Percentiles rank a stretch among this genome's conserved stretches.
Evolutionary conservation across 2,113 vertebrate genomes (phyloP).

Genomic region (Sturnus vulgaris): DNA sequence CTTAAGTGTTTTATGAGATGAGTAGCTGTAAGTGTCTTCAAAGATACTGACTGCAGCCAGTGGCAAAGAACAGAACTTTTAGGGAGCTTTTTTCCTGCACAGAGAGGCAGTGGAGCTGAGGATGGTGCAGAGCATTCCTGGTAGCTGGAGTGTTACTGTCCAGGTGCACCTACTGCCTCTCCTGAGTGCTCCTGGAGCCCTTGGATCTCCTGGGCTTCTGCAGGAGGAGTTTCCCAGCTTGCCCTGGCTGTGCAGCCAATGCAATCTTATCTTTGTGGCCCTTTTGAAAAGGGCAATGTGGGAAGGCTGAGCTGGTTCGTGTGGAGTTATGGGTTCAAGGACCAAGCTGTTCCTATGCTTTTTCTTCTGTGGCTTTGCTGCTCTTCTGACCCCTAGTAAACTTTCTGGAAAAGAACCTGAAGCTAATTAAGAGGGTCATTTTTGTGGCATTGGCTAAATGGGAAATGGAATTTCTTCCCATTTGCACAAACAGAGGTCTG

Average conservation of each 20-base stretch:
- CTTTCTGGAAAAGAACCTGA: not conserved
- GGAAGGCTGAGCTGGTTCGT: not conserved
- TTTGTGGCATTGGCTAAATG: not conserved
- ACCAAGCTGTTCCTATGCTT: not conserved
- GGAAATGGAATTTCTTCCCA: not conserved
- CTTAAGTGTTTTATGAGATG: not conserved
- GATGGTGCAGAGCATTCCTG: not conserved
- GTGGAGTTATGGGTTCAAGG: not conserved
- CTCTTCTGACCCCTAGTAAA: not conserved
- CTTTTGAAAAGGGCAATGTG: fast-evolving
- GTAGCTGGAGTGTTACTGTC: too few relatives aligned
- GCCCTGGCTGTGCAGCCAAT: not conserved
- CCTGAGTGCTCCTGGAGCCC: not conserved
- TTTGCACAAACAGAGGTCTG: not conserved
- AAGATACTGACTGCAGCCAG: not conserved
- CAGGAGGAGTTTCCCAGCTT: not conserved
- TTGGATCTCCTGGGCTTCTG: not conserved
- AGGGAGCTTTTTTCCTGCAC: not conserved
- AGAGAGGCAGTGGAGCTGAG: not conserved
- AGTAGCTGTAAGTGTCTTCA: not conserved
- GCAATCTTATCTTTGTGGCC: not conserved
- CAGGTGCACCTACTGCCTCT: not conserved
- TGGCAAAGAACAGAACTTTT: not conserved
- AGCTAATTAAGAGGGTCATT: not conserved
- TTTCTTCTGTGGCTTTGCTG: not conserved